Evolutionary conservation across 2,888 invertebrate genomes (phyloP).

Genomic region (Caenorhabditis japonica): DNA sequence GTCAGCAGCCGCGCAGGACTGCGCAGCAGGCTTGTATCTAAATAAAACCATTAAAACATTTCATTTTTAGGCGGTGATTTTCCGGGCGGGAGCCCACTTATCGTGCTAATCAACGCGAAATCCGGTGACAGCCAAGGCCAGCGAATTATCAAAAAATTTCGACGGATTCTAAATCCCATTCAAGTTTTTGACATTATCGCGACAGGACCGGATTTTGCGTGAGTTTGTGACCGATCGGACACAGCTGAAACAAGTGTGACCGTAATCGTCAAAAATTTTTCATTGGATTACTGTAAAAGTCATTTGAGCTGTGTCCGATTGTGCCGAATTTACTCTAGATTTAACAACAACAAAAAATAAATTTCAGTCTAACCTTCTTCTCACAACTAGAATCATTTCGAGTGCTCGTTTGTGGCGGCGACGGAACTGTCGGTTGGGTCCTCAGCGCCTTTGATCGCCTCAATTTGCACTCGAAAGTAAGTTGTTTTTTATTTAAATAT

Average conservation of each 20-base stretch:
- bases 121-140: constrained; percentile 98
- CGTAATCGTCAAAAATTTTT: constrained; percentile 1
- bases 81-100: constrained; percentile 83
- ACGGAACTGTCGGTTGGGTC: constrained; percentile 98
- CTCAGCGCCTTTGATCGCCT: constrained; percentile 94
- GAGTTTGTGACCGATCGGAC: no score
- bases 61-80: constrained; percentile 34
- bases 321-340: no score
- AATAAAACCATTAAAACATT: neutral
- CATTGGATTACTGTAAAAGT: neutral
- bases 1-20: no score
- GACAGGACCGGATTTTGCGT: constrained; percentile 86
- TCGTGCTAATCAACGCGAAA: constrained; percentile 97
- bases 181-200: constrained; percentile 97
- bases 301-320: no score
- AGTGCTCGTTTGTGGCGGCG: constrained; percentile 95
- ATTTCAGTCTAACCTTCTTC: constrained; percentile 86
- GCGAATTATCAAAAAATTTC: constrained; percentile 93
- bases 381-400: constrained; percentile 95
- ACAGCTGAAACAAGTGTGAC: no score
- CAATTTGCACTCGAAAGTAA: constrained; percentile 83
- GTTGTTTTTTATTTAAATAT: constrained; percentile 3
- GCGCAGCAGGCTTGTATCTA: no score
- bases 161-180: constrained; percentile 91
- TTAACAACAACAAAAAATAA: neutral